Evolutionary conservation across 2,113 vertebrate species (phyloP).

Genomic region (Ophiodon elongatus): DNA sequence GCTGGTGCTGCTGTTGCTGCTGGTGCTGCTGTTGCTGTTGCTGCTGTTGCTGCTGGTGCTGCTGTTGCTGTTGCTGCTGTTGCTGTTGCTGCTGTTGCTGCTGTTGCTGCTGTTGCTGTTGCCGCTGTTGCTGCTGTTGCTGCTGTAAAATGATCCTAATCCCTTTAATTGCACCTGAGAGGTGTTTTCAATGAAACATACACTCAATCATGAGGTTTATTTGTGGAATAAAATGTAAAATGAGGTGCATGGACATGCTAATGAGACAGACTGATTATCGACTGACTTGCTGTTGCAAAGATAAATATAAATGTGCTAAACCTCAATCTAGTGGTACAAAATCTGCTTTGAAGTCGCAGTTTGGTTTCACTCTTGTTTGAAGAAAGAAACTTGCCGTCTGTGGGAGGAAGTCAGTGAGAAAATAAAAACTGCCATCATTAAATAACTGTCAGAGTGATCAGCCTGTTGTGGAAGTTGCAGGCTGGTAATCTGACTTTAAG

Average conservation of each 20-base stretch:
- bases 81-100: too few species aligned
- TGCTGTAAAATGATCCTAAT: constrained; percentile 48
- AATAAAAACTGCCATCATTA: constrained; percentile 76
- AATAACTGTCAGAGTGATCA: constrained; percentile 80
- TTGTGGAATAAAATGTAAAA: constrained; percentile 1
- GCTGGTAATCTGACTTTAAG: constrained; percentile 59
- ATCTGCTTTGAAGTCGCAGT: not conserved
- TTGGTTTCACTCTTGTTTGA: constrained; percentile 9
- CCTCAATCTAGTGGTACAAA: not conserved
- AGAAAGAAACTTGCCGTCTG: not conserved
- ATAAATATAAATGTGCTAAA: constrained; percentile 3
- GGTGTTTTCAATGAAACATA: constrained; percentile 13
- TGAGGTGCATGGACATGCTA: not conserved
- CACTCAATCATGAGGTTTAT: not conserved
- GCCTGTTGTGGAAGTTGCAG: constrained; percentile 60
- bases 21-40: too few species aligned
- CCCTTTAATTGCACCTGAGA: constrained; percentile 53
- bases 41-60: too few species aligned
- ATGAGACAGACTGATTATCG: not conserved
- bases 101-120: too few species aligned
- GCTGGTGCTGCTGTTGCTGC: too few species aligned
- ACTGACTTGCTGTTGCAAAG: not conserved
- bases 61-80: too few species aligned
- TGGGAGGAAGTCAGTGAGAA: constrained; percentile 55
- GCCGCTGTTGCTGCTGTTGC: too few species aligned